Conservation (phyloP, 92 coral and sea anemone genomes). For the Porites cylindrica region DNA sequence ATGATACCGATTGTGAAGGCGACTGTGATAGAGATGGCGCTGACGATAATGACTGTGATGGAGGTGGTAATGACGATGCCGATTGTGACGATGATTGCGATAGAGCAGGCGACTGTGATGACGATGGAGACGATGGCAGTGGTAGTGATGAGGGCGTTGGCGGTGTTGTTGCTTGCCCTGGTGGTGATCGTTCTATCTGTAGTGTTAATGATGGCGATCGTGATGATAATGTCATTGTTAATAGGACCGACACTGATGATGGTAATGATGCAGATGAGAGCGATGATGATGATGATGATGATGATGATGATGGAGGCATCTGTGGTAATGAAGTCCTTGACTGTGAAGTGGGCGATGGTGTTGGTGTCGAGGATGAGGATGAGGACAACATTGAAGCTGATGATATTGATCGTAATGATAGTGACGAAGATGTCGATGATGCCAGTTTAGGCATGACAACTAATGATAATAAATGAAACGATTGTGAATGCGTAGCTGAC, state of each 20-base stretch:
- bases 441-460: neutral
- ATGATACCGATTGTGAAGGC: neutral
- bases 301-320: neutral
- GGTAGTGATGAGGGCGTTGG: neutral
- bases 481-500: neutral
- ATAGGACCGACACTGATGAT: neutral
- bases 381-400: neutral
- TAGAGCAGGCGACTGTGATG: neutral
- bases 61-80: neutral
- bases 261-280: neutral
- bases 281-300: neutral
- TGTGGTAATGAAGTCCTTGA: neutral
- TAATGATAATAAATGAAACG: neutral
- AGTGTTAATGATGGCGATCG: neutral
- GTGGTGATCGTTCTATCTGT: too few relatives aligned
- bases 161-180: neutral
- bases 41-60: neutral
- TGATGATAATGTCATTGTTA: neutral
- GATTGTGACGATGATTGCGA: neutral
- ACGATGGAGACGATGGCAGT: neutral
- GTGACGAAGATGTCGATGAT: neutral
- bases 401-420: neutral
- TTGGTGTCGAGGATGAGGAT: neutral
- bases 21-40: neutral
- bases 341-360: neutral